Conservation (phyloP, 2,113 vertebrate species). For the Crotophaga sulcirostris region DNA sequence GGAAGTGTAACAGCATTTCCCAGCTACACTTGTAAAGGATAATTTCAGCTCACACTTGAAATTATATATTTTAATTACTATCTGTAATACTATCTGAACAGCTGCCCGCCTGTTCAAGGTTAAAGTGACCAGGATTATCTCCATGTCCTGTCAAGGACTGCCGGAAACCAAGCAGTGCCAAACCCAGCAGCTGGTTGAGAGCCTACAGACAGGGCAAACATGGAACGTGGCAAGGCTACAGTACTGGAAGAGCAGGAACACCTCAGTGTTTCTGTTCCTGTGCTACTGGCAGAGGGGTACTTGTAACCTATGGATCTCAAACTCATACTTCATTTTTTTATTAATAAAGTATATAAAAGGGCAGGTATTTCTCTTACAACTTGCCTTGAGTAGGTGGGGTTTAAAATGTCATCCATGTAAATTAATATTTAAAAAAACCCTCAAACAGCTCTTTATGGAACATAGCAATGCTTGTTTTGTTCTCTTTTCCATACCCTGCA, state of each 20-base stretch:
- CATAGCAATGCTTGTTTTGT: background rate
- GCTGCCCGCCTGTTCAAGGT: accelerated
- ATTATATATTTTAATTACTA: accelerated
- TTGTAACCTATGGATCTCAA: background rate
- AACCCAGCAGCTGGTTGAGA: background rate
- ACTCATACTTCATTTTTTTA: background rate
- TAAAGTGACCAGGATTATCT: background rate
- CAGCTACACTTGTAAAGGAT: background rate
- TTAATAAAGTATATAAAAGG: background rate
- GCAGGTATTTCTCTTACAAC: background rate
- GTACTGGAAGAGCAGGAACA: background rate
- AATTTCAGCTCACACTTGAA: background rate
- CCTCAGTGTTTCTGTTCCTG: background rate
- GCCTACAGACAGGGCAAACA: accelerated
- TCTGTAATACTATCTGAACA: background rate
- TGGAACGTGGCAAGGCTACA: accelerated
- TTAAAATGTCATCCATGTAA: background rate
- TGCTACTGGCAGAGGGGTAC: background rate
- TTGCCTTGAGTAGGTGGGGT: background rate
- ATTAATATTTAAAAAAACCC: background rate
- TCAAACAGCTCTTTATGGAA: background rate
- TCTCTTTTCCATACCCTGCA: background rate
- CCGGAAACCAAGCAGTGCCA: accelerated
- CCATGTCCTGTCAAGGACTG: background rate
- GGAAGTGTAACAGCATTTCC: background rate